phyloP scores from a whole-genome alignment of 2,113 vertebrate species.

The Campylomormyrus tamandua region DNA sequence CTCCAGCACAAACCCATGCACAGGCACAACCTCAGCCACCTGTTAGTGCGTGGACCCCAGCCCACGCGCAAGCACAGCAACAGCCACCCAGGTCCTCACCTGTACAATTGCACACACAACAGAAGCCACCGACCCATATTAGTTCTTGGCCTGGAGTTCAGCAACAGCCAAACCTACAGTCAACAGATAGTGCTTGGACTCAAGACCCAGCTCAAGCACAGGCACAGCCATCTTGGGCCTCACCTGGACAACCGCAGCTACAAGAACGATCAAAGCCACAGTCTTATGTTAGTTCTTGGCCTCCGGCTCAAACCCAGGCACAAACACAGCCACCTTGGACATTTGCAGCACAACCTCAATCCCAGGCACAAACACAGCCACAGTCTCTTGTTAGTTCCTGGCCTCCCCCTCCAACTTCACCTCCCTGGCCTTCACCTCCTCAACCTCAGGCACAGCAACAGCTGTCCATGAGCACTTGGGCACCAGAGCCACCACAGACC shows the following conservation, averaged over 20 bases:
- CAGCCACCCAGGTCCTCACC: constrained; percentile 21
- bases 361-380: constrained; percentile 29
- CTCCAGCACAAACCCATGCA: constrained; percentile 21
- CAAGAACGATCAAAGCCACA: constrained; percentile 34
- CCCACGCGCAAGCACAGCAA: constrained; percentile 25
- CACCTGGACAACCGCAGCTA: constrained; percentile 26
- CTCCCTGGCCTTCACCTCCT: constrained; percentile 48
- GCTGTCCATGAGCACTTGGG: constrained; percentile 5
- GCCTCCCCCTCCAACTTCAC: constrained; percentile 26
- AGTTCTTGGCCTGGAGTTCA: constrained; percentile 23
- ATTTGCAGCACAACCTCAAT: constrained; percentile 32
- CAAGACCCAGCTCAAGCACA: constrained; percentile 49
- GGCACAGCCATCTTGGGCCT: constrained; percentile 45
- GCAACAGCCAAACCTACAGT: constrained; percentile 26
- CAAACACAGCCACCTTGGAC: constrained; percentile 28
- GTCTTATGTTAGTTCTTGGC: constrained; percentile 47
- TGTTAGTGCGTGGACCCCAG: constrained; percentile 25
- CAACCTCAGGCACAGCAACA: constrained; percentile 15
- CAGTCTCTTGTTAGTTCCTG: constrained; percentile 1
- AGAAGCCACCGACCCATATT: constrained; percentile 22
- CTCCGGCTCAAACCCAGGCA: constrained; percentile 42
- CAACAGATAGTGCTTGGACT: constrained; percentile 45
- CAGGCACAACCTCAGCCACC: constrained; percentile 22
- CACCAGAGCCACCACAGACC: neutral
- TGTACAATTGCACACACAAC: constrained; percentile 24